Base-by-base conservation (phyloP, 2,888 invertebrate genomes). In the Drosophila ustulata region DNA sequence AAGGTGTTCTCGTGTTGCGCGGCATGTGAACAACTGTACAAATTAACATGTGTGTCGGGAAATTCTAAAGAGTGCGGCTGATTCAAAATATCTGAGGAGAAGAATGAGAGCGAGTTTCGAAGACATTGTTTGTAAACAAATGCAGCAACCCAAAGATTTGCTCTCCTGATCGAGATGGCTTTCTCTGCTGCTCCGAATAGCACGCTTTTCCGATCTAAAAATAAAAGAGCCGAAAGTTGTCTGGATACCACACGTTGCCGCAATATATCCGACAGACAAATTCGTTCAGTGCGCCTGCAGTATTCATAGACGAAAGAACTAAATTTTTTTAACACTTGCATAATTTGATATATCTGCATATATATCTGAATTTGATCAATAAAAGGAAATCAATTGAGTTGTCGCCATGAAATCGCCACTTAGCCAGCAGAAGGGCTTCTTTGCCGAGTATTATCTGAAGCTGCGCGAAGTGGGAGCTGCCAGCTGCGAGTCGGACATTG, bases 371-470 rank as follows among this genome's bases (percentile, higher is more conserved):
- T 56, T 34, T 45, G 7, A 25, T 25, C 25, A 4, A 46, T 46
- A 25, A n/a, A 56, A 55, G 13, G 43, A 7, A 51, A 46, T 46
- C 25, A 61, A 28, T 13, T 37, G 13, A 58, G 50, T 47, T 51
- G 51, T 45, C 46, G 34, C 52, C 61, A 78, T 74, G 73, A 86
- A 82, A 78, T 88, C 91, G 91, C 80, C 84, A 57, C 73, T 91
- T 62, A 89, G 81, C 34, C 86, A 90, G 75, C 86, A 83, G 66
- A 78, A 80, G 39, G 94, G 94, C 52, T 94, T 94, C 91, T 95
- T 95, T 90, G 94, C 94, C 91, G 93, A 94, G 71, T 94, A 95
- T 90, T 95, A 95, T 90, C 93, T 94, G 80, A 93, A 93, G 39
- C 92, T 95, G 58, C 93, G 94, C 81, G 93, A 93, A 82, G 64